These are phyloP conservation scores for Lochmaea crataegi DNA, from an alignment of 2,888 invertebrate species.

Conservation along the genomic window DNA sequence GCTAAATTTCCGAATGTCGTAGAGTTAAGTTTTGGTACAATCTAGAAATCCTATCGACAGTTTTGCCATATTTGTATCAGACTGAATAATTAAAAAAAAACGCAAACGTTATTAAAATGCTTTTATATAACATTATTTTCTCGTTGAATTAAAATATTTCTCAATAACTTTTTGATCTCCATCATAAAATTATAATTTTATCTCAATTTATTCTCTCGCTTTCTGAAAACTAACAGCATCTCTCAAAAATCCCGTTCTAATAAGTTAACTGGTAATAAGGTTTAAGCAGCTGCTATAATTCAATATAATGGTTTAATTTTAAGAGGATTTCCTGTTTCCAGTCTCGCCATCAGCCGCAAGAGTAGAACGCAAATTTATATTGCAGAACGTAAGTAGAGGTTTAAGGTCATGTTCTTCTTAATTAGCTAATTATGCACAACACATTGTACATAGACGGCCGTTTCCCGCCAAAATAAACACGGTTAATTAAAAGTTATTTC, in stretches of 20 bases:
- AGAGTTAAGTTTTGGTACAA: too few species aligned
- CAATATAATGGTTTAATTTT: conserved; percentile 35
- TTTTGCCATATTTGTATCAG: too few species aligned
- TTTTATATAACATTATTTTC: neutral
- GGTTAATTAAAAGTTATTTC: conserved; percentile 26
- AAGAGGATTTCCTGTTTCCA: conserved; percentile 29
- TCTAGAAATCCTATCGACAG: too few species aligned
- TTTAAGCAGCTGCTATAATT: conserved; percentile 20
- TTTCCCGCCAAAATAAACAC: conserved; percentile 16
- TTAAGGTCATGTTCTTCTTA: conserved; percentile 31
- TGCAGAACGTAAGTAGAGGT: conserved; percentile 32
- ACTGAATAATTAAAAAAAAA: too few species aligned
- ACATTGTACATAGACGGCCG: conserved; percentile 21
- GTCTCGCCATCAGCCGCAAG: conserved; percentile 12
- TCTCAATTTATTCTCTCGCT: neutral
- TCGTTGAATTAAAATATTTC: neutral
- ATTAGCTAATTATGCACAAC: conserved; percentile 33
- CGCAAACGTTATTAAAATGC: too few species aligned
- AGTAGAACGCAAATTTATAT: conserved; percentile 31
- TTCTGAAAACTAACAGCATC: neutral
- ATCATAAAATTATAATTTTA: neutral
- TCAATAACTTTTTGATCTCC: neutral
- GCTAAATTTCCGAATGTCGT: too few species aligned
- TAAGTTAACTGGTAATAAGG: conserved; percentile 27
- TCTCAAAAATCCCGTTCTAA: conserved; percentile 28